phyloP scores from a whole-genome alignment of 2,797 vertebrate species.

The Muraenolepis orangiensis region DNA sequence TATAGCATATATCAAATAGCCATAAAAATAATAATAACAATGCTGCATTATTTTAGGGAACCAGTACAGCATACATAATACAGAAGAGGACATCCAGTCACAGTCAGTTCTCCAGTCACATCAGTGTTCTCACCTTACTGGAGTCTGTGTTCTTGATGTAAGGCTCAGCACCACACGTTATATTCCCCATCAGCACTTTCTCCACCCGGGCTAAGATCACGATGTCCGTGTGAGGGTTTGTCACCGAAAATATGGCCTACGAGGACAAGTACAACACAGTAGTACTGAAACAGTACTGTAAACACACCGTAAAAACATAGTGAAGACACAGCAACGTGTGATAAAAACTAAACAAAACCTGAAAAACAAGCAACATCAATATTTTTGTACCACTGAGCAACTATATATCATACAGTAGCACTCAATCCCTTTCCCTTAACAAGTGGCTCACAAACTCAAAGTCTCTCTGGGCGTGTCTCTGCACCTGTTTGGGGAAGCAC shows the following conservation, averaged over 20 bases:
- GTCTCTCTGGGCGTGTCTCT: no score
- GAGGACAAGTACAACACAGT: slow-evolving; percentile 3
- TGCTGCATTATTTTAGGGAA: neutral
- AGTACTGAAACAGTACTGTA: neutral
- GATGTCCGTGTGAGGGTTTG: slow-evolving; percentile 92
- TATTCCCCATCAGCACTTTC: slow-evolving; percentile 95
- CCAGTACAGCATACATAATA: neutral
- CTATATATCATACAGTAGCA: no score
- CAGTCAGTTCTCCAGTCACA: neutral
- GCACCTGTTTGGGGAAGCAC: slow-evolving; percentile 90
- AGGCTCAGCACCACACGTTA: slow-evolving; percentile 86
- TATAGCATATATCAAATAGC: neutral
- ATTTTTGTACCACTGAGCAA: no score
- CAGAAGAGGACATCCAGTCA: neutral
- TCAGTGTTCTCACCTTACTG: slow-evolving; percentile 82
- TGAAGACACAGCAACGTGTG: neutral
- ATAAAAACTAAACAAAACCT: neutral
- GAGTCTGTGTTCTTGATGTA: slow-evolving; percentile 97
- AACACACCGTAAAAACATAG: neutral
- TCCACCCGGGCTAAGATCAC: slow-evolving; percentile 93
- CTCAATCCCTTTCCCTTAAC: no score
- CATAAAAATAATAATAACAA: neutral
- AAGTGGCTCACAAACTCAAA: no score
- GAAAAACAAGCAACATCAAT: no score
- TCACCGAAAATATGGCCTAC: slow-evolving; percentile 93